These are phyloP conservation scores for Eospalax fontanierii DNA, from an alignment of 2,797 vertebrate genomes.

Conservation along the genomic window DNA sequence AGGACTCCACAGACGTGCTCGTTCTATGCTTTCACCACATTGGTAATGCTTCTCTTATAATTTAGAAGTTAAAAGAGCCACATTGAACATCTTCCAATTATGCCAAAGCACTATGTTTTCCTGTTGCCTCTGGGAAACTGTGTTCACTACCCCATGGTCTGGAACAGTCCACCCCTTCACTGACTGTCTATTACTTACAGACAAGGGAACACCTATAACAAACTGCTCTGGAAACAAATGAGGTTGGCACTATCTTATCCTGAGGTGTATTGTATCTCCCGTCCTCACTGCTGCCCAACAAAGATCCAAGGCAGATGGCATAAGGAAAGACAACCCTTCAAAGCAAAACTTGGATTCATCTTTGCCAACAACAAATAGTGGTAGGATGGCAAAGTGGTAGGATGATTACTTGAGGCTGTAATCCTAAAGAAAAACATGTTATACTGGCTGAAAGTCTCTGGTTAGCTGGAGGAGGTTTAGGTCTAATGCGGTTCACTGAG, in stretches of 20 bases:
- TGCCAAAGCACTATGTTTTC: not conserved
- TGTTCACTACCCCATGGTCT: not conserved
- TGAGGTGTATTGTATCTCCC: not conserved
- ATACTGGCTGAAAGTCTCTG: not conserved
- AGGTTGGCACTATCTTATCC: not conserved
- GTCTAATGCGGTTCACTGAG: not conserved
- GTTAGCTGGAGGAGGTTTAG: not conserved
- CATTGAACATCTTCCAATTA: not conserved
- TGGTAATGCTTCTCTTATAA: not conserved
- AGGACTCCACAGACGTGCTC: not conserved
- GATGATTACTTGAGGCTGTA: not conserved
- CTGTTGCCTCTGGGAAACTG: not conserved
- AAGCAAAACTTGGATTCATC: not conserved
- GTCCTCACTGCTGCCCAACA: not conserved
- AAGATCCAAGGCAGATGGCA: not conserved
- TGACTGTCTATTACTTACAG: not conserved
- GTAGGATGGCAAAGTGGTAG: not conserved
- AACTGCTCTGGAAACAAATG: not conserved
- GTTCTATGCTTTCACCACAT: not conserved
- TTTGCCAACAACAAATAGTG: not conserved
- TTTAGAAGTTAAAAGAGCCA: not conserved
- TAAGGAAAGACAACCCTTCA: not conserved
- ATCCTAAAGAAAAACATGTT: not conserved
- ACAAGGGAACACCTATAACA: not conserved
- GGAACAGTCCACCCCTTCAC: not conserved